phyloP scores from a whole-genome alignment of 92 coral and sea anemone genomes.

The Parazoanthus swiftii region DNA sequence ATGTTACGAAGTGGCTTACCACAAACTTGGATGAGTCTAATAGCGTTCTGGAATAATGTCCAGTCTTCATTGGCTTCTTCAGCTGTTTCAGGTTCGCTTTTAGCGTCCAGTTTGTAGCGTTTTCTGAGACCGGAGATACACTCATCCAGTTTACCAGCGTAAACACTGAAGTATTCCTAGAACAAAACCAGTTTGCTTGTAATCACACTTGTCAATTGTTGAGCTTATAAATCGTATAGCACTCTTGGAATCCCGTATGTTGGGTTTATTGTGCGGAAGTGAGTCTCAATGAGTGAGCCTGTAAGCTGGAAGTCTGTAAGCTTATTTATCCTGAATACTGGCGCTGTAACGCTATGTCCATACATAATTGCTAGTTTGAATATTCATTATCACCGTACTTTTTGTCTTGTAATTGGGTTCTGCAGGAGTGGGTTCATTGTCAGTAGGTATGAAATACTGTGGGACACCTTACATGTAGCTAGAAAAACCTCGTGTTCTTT shows the following conservation, averaged over 20 bases:
- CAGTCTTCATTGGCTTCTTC: conserved; percentile 90
- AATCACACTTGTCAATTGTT: not conserved
- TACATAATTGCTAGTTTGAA: no score
- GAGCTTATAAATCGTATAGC: no score
- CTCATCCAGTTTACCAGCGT: conserved; percentile 80
- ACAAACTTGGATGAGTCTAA: conserved; percentile 92
- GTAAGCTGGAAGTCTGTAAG: no score
- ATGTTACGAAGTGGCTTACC: conserved; percentile 50
- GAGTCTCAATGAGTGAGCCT: no score
- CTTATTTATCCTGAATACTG: no score
- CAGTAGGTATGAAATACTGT: no score
- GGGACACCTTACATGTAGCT: not conserved
- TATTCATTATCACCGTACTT: no score
- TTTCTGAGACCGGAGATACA: conserved; percentile 72
- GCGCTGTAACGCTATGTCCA: no score
- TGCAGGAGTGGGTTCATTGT: no score
- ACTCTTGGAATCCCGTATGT: no score
- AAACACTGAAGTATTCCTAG: conserved; percentile 88
- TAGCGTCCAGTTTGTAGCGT: conserved; percentile 72
- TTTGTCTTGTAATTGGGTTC: no score
- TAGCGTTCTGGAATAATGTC: conserved; percentile 96
- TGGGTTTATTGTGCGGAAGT: no score
- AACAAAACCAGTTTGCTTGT: not conserved
- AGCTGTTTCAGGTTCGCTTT: conserved; percentile 21
- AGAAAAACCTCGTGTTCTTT: not conserved